A percentile compares a stretch with the other conserved stretches of the same genome.
These are phyloP conservation scores for Sesamia nonagrioides DNA, from an alignment of 1,140 invertebrate genomes.

Conservation along the genomic window DNA sequence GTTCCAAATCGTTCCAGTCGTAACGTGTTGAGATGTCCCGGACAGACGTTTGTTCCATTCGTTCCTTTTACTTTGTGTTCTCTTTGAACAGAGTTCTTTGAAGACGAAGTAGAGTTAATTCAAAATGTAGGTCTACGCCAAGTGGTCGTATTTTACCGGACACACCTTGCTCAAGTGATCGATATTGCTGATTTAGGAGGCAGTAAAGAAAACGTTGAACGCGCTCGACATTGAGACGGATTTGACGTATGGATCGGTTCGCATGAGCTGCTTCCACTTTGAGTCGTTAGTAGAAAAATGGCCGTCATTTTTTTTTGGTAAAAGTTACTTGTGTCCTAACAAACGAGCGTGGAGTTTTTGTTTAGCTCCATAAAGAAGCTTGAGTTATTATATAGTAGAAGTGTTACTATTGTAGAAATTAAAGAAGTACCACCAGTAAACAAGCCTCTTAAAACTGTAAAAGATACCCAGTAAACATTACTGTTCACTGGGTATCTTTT, in stretches of 20 bases:
- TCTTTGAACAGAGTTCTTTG: conserved; percentile 53
- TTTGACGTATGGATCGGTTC: not conserved
- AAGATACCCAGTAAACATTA: no score
- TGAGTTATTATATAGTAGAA: conserved; percentile 9
- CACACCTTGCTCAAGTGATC: conserved; percentile 9
- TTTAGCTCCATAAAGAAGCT: not conserved
- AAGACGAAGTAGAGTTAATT: conserved; percentile 15
- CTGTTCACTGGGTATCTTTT: not conserved
- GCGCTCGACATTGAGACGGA: conserved; percentile 3
- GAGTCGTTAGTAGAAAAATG: conserved; percentile 26
- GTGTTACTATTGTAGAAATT: not conserved
- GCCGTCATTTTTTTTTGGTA: conserved; percentile 11
- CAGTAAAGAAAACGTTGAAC: conserved; percentile 34
- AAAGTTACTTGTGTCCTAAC: conserved; percentile 3
- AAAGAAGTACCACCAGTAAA: not conserved
- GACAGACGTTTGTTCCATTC: conserved; percentile 52
- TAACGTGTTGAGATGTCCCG: conserved; percentile 54
- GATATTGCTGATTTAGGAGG: conserved; percentile 3
- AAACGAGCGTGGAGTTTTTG: conserved; percentile 23
- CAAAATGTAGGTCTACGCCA: conserved; percentile 28
- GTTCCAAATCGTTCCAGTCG: conserved; percentile 43
- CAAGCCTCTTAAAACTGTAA: not conserved
- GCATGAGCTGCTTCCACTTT: not conserved
- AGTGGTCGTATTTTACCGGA: conserved; percentile 10
- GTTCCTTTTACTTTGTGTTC: conserved; percentile 55